Evolutionary conservation across 2,797 vertebrate species (phyloP), one percentile per base, ranked within the genome.

Genomic region (Alca torda): DNA sequence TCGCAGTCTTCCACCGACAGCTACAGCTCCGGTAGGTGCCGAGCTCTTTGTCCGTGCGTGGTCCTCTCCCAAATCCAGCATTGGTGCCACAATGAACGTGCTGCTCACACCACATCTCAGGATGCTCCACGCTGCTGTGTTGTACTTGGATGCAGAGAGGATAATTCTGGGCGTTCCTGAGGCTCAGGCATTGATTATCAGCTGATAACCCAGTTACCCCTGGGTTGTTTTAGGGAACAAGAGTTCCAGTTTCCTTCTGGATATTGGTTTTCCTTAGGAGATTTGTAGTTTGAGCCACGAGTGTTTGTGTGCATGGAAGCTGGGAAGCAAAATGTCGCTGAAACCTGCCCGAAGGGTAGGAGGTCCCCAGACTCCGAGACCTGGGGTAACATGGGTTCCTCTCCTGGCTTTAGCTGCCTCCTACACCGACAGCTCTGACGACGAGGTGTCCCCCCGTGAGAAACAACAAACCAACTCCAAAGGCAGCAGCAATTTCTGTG

Each of bases 1-100:
- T 99, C 99, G 1, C 99, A 99, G 98, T 99, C 99, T 41, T 99
- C 99, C 95, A 99, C 99, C 1, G 99, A 99, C 98, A 99, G 99
- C 98, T 99, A 99, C 98, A 99, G 99, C 98, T 99, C 99, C 48
- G 99, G 99, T 99, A 98, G 82, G 85, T 95, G 28, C 67, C 35
- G 16, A 28, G 4, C 23, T 57, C 65, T 83, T 84, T 11, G 48
- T 65, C 28, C 15, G 1, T 11, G 5, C 0, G 1, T 21, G 19
- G 4, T 73, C 33, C 41, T 13, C 41, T 43, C 68, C 60, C n/a
- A 16, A 3, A 41, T 19, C 24, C 0, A 1, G 14, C 0, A 0
- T 5, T 19, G 7, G 31, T 61, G 74, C 84, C 2, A 2, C 67
- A 25, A 9, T 7, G 53, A 45, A 31, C 0, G 3, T 0, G 37